Base-by-base conservation (phyloP, 2,113 vertebrate species). In the Mugil cephalus region DNA sequence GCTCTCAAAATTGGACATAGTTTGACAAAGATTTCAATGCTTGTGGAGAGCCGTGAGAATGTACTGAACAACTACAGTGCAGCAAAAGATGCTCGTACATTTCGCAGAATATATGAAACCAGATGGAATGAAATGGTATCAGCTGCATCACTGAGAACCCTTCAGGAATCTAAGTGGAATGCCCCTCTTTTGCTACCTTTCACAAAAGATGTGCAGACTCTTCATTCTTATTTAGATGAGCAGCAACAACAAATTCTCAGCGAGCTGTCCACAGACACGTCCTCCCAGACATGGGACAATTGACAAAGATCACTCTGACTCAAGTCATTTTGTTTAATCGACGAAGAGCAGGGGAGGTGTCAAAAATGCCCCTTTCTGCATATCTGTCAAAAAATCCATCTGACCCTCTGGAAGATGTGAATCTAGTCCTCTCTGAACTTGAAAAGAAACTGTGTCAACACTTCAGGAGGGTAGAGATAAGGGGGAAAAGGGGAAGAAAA, bases 301-400 rank as follows among this genome's bases (percentile, higher is more conserved):
- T 88, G 17, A 30, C 77, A 5, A 88, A 86, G 30, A n/a, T 88
- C 0, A 71, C 43, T 8, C 21, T 89, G 56, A 65, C 82, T 1
- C 63, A 86, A 59, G 71, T 86, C 4, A 72, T 83, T 11, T 19
- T 89, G 36, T 85, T 89, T 46, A 88, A 87, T 55, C 36, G 75
- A 4, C 43, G 75, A 19, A 66, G 82, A 50, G 40, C 73, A 10
- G 53, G 47, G 10, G 83, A 84, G 14, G 80, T 86, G 17, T 81
- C 80, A 10, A n/a, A n/a, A n/a, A n/a, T n/a, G n/a, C n/a, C n/a
- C n/a, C n/a, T n/a, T n/a, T n/a, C n/a, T n/a, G n/a, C 64, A 0
- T 86, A 64, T 59, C 14, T 70, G 1, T 76, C 73, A 10, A 2
- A 24, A 3, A 47, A 62, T 18, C 24, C n/a, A 15, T 13, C 5